Conservation (phyloP, 2,888 invertebrate genomes). For the Polyommatus icarus region DNA sequence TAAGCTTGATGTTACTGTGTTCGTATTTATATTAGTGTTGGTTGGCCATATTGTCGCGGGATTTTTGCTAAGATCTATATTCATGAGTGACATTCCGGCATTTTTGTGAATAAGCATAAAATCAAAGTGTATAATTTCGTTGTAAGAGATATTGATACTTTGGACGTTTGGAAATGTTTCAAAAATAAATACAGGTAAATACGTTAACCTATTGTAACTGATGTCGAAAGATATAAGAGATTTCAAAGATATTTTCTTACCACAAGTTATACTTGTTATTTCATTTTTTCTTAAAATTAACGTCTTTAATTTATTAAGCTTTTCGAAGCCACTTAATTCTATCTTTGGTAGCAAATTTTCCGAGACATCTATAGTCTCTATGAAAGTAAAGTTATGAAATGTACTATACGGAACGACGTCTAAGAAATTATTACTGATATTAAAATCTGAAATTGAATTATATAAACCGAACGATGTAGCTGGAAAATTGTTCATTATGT, state of each 20-base stretch:
- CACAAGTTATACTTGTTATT: slow-evolving; percentile 61
- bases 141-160: slow-evolving; percentile 69
- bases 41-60: slow-evolving; percentile 63
- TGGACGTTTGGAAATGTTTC: slow-evolving; percentile 71
- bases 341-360: slow-evolving; percentile 85
- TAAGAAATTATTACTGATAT: slow-evolving; percentile 86
- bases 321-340: slow-evolving; percentile 82
- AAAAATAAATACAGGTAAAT: slow-evolving; percentile 60
- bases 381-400: slow-evolving; percentile 85
- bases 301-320: slow-evolving; percentile 62
- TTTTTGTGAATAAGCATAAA: slow-evolving; percentile 61
- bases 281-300: slow-evolving; percentile 69
- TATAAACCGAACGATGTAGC: slow-evolving; percentile 84
- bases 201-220: slow-evolving; percentile 65
- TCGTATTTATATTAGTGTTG: slow-evolving; percentile 55
- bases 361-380: slow-evolving; percentile 86
- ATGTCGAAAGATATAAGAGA: slow-evolving; percentile 65
- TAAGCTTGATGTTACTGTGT: slow-evolving; percentile 63
- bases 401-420: slow-evolving; percentile 89
- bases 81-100: slow-evolving; percentile 58
- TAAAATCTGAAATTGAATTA: slow-evolving; percentile 87
- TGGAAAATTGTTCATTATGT: slow-evolving; percentile 84
- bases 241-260: slow-evolving; percentile 61
- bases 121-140: slow-evolving; percentile 65
- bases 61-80: slow-evolving; percentile 71